phyloP scores from a whole-genome alignment of 2,888 invertebrate species.

The Platycheirus albimanus region DNA sequence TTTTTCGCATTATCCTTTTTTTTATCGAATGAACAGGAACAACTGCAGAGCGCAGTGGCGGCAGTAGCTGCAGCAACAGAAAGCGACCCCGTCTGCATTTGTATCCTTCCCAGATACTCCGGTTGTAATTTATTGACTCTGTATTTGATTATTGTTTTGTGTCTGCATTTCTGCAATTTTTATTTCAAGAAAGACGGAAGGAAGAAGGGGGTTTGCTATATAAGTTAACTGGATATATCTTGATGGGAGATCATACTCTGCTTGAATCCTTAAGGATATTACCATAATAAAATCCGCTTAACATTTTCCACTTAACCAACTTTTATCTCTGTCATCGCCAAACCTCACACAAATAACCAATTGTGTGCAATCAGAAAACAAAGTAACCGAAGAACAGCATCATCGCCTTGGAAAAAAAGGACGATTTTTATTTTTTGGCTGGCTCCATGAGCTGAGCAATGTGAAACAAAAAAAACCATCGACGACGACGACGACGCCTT shows the following conservation, averaged over 20 bases:
- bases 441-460: constrained; percentile 19
- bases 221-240: constrained; percentile 28
- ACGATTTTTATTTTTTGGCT: constrained; percentile 54
- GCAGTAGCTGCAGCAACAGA: neutral
- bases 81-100: constrained; percentile 22
- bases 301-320: constrained; percentile 73
- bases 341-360: constrained; percentile 66
- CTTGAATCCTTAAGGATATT: constrained; percentile 55
- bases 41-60: no score
- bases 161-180: constrained; percentile 38
- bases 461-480: constrained; percentile 23
- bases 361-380: constrained; percentile 72
- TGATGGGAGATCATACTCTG: constrained; percentile 48
- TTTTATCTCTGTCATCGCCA: constrained; percentile 68
- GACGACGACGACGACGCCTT: constrained; percentile 59
- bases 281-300: constrained; percentile 74
- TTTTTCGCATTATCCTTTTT: constrained; percentile 46
- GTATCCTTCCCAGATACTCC: constrained; percentile 50
- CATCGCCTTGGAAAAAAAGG: constrained; percentile 48
- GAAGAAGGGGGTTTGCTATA: neutral
- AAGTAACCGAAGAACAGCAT: constrained; percentile 57
- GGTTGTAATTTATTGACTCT: constrained; percentile 60
- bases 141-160: constrained; percentile 62
- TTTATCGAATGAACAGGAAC: constrained; percentile 12
- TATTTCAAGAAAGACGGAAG: neutral